These are phyloP conservation scores for Todiramphus saurophagus DNA, from an alignment of 2,113 vertebrate genomes.

Conservation along the genomic window DNA sequence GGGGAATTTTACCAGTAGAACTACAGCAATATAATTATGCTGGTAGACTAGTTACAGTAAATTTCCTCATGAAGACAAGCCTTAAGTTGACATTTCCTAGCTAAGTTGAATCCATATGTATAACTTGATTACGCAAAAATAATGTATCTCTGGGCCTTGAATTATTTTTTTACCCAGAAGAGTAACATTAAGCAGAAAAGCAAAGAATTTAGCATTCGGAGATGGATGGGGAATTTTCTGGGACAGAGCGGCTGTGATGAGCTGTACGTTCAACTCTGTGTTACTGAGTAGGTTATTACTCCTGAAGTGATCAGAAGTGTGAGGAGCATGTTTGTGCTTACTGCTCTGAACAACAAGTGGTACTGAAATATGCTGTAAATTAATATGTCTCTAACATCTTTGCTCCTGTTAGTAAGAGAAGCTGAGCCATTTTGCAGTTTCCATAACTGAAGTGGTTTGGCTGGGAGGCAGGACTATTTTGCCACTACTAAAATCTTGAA, in stretches of 20 bases:
- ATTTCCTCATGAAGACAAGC: constrained; percentile 57
- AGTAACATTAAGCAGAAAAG: constrained; percentile 24
- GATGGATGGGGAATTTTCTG: not conserved
- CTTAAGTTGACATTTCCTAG: constrained; percentile 65
- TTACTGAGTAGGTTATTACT: not conserved
- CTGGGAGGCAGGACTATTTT: not conserved
- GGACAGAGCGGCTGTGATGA: not conserved
- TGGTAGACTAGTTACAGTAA: constrained; percentile 52
- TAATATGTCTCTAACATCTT: not conserved
- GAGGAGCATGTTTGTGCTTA: not conserved
- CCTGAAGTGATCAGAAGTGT: not conserved
- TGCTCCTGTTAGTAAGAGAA: not conserved
- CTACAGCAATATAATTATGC: constrained; percentile 50
- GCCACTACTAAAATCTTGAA: not conserved
- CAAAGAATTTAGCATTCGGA: constrained; percentile 12
- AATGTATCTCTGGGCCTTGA: constrained; percentile 9
- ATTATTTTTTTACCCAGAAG: constrained; percentile 54
- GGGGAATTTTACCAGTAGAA: constrained; percentile 53
- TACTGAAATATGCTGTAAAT: not conserved
- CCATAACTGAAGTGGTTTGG: not conserved
- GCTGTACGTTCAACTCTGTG: not conserved
- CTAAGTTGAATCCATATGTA: constrained; percentile 65
- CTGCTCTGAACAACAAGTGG: not conserved
- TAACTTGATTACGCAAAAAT: constrained; percentile 33
- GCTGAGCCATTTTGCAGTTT: not conserved